phyloP scores from a whole-genome alignment of 2,797 vertebrate species.

The Kryptolebias ocellatus region DNA sequence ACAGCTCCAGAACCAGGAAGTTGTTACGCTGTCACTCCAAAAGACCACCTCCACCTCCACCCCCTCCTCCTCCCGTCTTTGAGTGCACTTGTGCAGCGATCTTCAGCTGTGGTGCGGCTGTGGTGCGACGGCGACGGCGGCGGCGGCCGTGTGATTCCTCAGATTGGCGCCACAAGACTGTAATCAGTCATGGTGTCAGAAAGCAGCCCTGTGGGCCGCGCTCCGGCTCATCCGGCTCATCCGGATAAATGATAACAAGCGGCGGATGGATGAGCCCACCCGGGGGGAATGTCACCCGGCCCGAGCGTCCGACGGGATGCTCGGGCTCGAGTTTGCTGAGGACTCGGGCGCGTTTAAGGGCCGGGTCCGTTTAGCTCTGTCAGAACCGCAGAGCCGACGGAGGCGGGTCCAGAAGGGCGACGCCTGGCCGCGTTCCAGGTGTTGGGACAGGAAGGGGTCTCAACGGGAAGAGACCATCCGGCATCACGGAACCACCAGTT shows the following conservation, averaged over 20 bases:
- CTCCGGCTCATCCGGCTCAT: slow-evolving; percentile 78
- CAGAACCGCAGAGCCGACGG: neutral
- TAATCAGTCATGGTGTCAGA: slow-evolving; percentile 85
- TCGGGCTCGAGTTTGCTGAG: slow-evolving; percentile 9
- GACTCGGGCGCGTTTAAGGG: slow-evolving; percentile 16
- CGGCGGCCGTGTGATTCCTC: slow-evolving; percentile 69
- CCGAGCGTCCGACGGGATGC: slow-evolving; percentile 14
- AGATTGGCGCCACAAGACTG: slow-evolving; percentile 73
- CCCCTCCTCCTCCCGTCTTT: neutral
- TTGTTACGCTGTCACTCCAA: slow-evolving; percentile 51
- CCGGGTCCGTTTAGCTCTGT: neutral
- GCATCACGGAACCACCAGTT: neutral
- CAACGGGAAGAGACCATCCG: neutral
- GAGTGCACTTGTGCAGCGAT: slow-evolving; percentile 19
- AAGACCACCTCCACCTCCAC: slow-evolving; percentile 6
- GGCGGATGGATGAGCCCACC: slow-evolving; percentile 66
- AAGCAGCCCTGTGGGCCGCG: slow-evolving; percentile 57
- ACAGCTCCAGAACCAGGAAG: slow-evolving; percentile 47
- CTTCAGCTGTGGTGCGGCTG: slow-evolving; percentile 54
- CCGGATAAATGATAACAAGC: slow-evolving; percentile 84
- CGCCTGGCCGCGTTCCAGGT: neutral
- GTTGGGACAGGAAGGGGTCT: neutral
- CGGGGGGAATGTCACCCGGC: slow-evolving; percentile 52
- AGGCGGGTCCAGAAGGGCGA: neutral
- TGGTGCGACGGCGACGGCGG: slow-evolving; percentile 48